Base-by-base conservation (phyloP, 2,888 invertebrate species). In the Tipula lateralis region DNA sequence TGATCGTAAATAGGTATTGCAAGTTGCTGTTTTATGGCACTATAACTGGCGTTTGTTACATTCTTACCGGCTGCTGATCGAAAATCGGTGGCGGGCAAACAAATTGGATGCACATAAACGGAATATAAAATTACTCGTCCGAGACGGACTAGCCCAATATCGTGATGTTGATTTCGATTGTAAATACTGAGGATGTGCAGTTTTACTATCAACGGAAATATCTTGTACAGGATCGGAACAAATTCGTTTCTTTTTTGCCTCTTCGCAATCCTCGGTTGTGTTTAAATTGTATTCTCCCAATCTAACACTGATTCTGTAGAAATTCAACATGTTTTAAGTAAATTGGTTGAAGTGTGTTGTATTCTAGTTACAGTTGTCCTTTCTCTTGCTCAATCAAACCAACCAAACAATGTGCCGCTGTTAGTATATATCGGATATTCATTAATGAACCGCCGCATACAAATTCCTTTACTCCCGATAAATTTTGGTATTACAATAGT, bases 111-210 rank as follows among this genome's bases (percentile, higher is more conserved):
- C 5, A 93, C 90, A 86, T 89, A 93, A 87, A 91, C 92, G 0
- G 89, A 92, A 87, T 91, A 93, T 12, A 88, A 86, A 0, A 93
- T 93, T 39, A 92, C 90, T 0, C 89, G 88, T 0, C 91, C 87
- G 7, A 96, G 89, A 80, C 95, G 91, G 7, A 96, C 87, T 3
- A 96, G 89, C 0, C 94, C 96, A 80, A 96, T 94, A 87, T 96
- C 96, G 87, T 95, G 88, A 84, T 91, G 91, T 86, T 94, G 93
- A 87, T 94, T 91, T 0, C 86, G 86, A 85, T 92, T 92, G 0
- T 84, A 90, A 88, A 88, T 95, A 96, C 0, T 89, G 87, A 86
- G 94, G 93, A 87, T 96, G 95, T 0, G 92, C 89, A 24, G 94
- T 93, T 84, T 90, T 89, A 87, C 93, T 91, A 86, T 93, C 94